Conservation (phyloP, 2,888 invertebrate species). For the Ctenicera cuprea region DNA sequence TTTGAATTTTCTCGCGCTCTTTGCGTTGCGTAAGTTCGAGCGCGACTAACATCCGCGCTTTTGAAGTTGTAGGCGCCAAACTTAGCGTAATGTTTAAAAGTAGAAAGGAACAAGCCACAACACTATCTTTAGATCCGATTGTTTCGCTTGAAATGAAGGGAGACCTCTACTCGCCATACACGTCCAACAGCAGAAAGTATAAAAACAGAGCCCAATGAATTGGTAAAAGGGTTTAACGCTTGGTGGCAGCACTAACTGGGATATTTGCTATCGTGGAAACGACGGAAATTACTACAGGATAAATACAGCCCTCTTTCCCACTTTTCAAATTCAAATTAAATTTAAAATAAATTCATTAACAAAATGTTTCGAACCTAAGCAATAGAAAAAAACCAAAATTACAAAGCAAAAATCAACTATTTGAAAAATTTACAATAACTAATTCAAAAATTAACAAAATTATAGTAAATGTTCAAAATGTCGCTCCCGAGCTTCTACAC, state of each 20-base stretch:
- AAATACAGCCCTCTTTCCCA: too few relatives aligned
- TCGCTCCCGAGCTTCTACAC: too few relatives aligned
- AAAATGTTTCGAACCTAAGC: too few relatives aligned
- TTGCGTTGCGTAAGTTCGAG: slow-evolving; percentile 53
- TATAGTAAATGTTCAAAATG: too few relatives aligned
- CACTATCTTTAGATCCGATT: not conserved
- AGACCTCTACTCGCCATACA: not conserved
- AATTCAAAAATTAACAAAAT: too few relatives aligned
- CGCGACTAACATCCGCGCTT: slow-evolving; percentile 54
- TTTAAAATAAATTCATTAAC: too few relatives aligned
- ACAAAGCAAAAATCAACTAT: too few relatives aligned
- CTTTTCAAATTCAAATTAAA: too few relatives aligned
- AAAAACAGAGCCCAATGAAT: not conserved
- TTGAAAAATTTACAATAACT: too few relatives aligned
- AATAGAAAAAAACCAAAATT: too few relatives aligned
- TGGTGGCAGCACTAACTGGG: not conserved
- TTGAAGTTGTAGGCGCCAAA: slow-evolving; percentile 58
- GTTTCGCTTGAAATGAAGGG: not conserved
- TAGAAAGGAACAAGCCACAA: slow-evolving; percentile 29
- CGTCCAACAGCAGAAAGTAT: not conserved
- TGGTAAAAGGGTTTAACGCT: not conserved
- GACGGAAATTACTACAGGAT: too few relatives aligned
- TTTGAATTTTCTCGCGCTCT: slow-evolving; percentile 59
- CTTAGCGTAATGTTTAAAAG: slow-evolving; percentile 46
- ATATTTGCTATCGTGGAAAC: too few relatives aligned